Conservation (phyloP, 1,140 invertebrate genomes). For the Berghia stephanieae region DNA sequence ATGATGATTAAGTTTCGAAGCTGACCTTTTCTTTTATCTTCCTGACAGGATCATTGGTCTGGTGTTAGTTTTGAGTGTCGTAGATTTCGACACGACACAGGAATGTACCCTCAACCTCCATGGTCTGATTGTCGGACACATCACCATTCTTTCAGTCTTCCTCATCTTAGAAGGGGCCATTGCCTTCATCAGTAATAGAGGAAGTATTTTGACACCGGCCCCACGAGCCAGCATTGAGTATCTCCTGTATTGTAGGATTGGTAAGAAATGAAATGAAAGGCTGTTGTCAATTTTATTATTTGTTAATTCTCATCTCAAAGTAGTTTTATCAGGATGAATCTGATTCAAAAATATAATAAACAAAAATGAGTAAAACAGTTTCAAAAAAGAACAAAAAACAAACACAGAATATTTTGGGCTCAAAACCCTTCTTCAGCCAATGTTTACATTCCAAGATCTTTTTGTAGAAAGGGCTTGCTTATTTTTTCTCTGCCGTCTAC, state of each 20-base stretch:
- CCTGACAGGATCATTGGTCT: conserved; percentile 71
- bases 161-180: conserved; percentile 79
- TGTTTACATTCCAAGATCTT: no score
- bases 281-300: not conserved
- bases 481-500: no score
- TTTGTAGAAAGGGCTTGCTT: no score
- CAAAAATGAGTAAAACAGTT: no score
- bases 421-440: no score
- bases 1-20: no score
- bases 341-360: no score
- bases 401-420: no score
- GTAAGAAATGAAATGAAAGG: conserved; percentile 69
- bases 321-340: no score
- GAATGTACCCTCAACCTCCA: conserved; percentile 69
- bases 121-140: conserved; percentile 78
- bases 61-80: conserved; percentile 73
- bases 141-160: conserved; percentile 75
- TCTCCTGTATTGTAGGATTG: conserved; percentile 81
- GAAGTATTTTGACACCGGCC: conserved; percentile 82
- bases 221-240: conserved; percentile 82
- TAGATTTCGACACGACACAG: conserved; percentile 69
- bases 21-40: not conserved
- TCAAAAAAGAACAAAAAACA: no score
- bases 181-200: conserved; percentile 80
- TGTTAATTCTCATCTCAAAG: no score